A percentile compares a stretch with the other conserved stretches of the same genome.
Evolutionary conservation across 2,888 invertebrate species (phyloP).

Genomic region (Micropterix aruncella): DNA sequence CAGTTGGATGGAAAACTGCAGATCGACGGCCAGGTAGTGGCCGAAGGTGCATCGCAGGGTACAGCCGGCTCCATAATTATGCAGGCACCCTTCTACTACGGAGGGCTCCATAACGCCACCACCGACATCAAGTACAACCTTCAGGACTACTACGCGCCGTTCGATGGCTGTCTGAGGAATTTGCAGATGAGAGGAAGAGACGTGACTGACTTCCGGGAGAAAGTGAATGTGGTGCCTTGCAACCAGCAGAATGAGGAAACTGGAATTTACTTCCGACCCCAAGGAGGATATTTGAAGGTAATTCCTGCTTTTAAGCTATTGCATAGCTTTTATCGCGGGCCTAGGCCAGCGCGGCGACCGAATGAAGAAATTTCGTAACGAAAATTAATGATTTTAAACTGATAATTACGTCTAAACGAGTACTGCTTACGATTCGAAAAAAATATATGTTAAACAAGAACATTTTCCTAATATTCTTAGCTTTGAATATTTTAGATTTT

Average conservation of each 20-base stretch:
- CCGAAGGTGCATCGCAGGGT: conserved; percentile 34
- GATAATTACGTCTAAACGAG: too few species aligned
- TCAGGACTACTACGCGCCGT: conserved; percentile 50
- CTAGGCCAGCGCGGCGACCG: too few species aligned
- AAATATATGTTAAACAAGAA: too few species aligned
- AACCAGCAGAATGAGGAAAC: conserved; percentile 56
- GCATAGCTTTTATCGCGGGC: too few species aligned
- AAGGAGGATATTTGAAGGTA: conserved; percentile 61
- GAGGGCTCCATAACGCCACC: conserved; percentile 48
- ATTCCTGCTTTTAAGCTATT: too few species aligned
- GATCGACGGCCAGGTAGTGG: conserved; percentile 45
- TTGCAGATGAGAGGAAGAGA: conserved; percentile 54
- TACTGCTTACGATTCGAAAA: too few species aligned
- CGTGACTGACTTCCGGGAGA: conserved; percentile 42
- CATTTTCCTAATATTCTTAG: too few species aligned
- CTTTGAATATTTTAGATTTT: too few species aligned
- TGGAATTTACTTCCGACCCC: conserved; percentile 74
- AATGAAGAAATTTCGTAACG: too few species aligned
- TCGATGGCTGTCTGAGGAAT: conserved; percentile 74
- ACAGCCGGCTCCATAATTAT: conserved; percentile 40
- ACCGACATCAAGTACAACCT: conserved; percentile 29
- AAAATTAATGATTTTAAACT: too few species aligned
- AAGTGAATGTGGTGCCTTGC: conserved; percentile 61
- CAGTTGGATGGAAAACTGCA: conserved; percentile 48
- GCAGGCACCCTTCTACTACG: conserved; percentile 61